Base-by-base conservation (phyloP, 1,140 invertebrate species). In the Drosophila obscura region DNA sequence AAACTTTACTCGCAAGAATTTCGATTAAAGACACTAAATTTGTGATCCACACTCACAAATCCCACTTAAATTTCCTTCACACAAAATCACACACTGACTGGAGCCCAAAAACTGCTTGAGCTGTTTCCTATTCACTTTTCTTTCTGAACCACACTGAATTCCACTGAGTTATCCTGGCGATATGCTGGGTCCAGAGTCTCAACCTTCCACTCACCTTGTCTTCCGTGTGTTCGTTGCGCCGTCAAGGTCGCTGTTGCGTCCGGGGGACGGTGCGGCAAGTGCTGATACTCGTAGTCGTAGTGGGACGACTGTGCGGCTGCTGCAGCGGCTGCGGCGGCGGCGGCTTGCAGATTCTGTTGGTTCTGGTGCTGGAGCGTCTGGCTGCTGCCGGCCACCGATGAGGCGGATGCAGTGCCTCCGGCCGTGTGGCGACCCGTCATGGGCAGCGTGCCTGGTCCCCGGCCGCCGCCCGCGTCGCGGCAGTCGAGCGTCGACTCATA, bases 401-500 rank as follows among this genome's bases (percentile, higher is more conserved):
- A 41, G 31, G 65, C 56, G 55, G 48, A 49, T 15, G 71, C 65
- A n/a, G 55, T 19, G 28, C 60, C 63, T 7, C 60, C 11, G 31
- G 52, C 45, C 64, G 57, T 53, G 62, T 68, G 80, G 28, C 80
- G 71, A 4, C 78, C 79, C 44, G 83, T 84, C 73, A 88, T 80
- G 35, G 80, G 80, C 44, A 87, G 63, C n/a, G 81, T 90, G 55
- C 73, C 77, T 44, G 64, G 73, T 15, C 67, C 49, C 43, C 63
- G 64, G n/a, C 85, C 80, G 50, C 80, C 82, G 73, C 85, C 87
- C 48, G 67, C 67, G 77, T 91, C 90, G 51, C 90, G 90, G 73
- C 90, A 91, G 71, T 91, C 90, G 62, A 91, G 76, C 55, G 90
- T 91, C 28, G 90, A 90, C 75, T 91, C 90, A 84, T 90, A 91